Evolutionary conservation across 1,140 invertebrate species (phyloP).

Genomic region (Venustaconcha ellipsiformis): DNA sequence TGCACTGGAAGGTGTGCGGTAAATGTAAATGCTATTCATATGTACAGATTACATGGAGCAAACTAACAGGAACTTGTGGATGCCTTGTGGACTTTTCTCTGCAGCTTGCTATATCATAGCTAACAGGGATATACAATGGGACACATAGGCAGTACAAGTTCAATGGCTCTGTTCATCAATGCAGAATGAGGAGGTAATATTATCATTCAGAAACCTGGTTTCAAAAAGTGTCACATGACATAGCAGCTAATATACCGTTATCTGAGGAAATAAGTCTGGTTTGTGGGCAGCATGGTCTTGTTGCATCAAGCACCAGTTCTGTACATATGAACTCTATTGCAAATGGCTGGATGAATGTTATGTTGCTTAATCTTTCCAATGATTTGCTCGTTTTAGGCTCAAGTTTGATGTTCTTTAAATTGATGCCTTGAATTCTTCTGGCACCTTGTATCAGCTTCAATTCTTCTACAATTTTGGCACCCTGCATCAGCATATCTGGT

Average conservation of each 20-base stretch:
- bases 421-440: neutral
- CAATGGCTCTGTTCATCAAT: constrained; percentile 30
- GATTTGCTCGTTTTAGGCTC: constrained; percentile 18
- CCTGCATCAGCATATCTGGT: neutral
- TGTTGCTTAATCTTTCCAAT: constrained; percentile 9
- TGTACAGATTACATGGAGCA: constrained; percentile 35
- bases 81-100: constrained; percentile 18
- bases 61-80: constrained; percentile 30
- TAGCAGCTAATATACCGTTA: constrained; percentile 18
- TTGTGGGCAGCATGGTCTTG: neutral
- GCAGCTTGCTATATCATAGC: constrained; percentile 24
- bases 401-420: constrained; percentile 33
- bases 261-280: constrained; percentile 24
- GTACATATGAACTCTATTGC: constrained; percentile 15
- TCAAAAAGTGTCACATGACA: constrained; percentile 26
- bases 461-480: constrained; percentile 12
- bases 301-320: constrained; percentile 8
- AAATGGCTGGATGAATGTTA: constrained; percentile 13
- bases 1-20: constrained; percentile 29
- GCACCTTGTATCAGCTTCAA: constrained; percentile 13
- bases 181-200: constrained; percentile 31
- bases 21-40: constrained; percentile 19
- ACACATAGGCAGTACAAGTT: constrained; percentile 23
- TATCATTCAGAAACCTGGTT: constrained; percentile 27
- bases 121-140: constrained; percentile 28